Conservation (phyloP, 2,113 vertebrate genomes). For the Alces alces region DNA sequence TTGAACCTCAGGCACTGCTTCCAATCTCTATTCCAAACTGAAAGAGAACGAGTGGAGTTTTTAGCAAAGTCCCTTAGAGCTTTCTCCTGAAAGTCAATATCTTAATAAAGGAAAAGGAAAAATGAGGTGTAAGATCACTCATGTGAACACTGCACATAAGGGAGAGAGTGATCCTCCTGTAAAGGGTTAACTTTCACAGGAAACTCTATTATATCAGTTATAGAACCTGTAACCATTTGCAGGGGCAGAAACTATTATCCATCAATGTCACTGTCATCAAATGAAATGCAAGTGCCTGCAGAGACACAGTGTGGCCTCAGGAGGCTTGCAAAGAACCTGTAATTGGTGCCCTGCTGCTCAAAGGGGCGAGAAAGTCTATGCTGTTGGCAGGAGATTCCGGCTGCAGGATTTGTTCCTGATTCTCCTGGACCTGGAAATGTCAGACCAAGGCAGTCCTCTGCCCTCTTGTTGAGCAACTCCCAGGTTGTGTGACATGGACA, state of each 20-base stretch:
- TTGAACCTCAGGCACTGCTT: neutral
- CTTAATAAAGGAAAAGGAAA: neutral
- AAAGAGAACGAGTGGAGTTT: neutral
- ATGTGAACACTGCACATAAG: neutral
- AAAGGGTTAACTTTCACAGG: constrained; percentile 21
- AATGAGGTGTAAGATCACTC: neutral
- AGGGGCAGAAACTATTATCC: constrained; percentile 3
- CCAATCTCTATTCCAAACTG: neutral
- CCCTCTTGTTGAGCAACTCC: neutral
- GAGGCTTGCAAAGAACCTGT: neutral
- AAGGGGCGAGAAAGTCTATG: neutral
- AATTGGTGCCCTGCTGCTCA: neutral
- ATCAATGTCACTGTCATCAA: constrained; percentile 33
- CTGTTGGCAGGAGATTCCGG: neutral
- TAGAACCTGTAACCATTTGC: neutral
- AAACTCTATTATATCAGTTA: neutral
- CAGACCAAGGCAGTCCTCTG: neutral
- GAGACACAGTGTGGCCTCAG: neutral
- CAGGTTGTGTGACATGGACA: neutral
- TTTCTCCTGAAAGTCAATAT: neutral
- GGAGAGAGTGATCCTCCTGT: neutral
- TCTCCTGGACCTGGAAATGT: neutral
- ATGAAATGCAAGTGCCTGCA: constrained; percentile 20
- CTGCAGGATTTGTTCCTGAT: neutral
- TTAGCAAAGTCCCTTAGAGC: neutral